These are phyloP conservation scores for Struthidea cinerea DNA, from an alignment of 2,113 vertebrate genomes.

Conservation along the genomic window DNA sequence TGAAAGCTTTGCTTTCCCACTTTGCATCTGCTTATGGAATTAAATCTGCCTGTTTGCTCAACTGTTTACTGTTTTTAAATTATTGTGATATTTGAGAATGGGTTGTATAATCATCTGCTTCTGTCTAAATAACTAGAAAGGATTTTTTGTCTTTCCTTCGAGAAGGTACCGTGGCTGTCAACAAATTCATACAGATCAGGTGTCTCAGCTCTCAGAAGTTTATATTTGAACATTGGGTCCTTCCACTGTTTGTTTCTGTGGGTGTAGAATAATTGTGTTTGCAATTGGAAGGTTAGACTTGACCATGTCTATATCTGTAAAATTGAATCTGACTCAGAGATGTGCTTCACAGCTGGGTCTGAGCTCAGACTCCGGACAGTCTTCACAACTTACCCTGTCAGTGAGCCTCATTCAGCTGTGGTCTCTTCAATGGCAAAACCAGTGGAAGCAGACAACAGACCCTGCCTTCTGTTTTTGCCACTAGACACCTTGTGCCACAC, in stretches of 20 bases:
- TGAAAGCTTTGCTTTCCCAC: not conserved
- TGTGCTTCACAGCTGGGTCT: not conserved
- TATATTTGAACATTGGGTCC: not conserved
- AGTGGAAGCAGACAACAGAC: not conserved
- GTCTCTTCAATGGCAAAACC: not conserved
- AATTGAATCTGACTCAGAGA: not conserved
- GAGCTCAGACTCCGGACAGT: not conserved
- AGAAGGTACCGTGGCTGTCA: not conserved
- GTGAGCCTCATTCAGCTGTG: not conserved
- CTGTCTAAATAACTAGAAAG: not conserved
- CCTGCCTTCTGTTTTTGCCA: not conserved
- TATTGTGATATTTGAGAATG: not conserved
- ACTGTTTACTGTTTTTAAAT: not conserved
- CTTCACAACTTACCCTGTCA: not conserved
- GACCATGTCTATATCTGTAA: no score
- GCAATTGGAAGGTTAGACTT: not conserved
- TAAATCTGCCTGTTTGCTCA: not conserved
- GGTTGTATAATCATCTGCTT: not conserved
- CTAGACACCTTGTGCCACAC: not conserved
- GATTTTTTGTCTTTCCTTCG: not conserved
- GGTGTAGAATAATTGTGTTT: not conserved
- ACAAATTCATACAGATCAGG: not conserved
- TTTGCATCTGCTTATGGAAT: not conserved
- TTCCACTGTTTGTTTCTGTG: not conserved
- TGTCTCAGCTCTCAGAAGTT: not conserved